These are phyloP conservation scores for Pecten maximus DNA, from an alignment of 2,888 invertebrate genomes.

Conservation along the genomic window DNA sequence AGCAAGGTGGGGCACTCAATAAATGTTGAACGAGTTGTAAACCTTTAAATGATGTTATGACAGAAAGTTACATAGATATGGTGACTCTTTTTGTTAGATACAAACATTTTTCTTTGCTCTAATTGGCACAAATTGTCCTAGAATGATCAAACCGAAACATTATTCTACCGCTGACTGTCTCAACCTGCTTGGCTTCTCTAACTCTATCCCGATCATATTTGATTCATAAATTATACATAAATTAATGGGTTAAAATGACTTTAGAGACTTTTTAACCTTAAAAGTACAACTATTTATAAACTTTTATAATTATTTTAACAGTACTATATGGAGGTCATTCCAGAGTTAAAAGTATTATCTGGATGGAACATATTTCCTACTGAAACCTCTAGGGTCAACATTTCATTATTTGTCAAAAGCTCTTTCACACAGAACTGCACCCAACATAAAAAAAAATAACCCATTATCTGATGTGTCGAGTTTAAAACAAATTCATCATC, in stretches of 20 bases:
- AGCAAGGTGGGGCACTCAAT: neutral
- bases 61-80: neutral
- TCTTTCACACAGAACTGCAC: neutral
- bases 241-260: no score
- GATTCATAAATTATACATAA: no score
- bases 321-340: no score
- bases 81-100: neutral
- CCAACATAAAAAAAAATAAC: neutral
- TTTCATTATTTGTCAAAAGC: neutral
- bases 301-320: no score
- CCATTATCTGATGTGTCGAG: neutral
- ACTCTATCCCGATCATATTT: no score
- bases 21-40: neutral
- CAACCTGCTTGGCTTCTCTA: no score
- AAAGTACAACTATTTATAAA: no score
- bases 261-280: no score
- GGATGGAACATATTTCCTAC: neutral
- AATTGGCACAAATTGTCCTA: neutral
- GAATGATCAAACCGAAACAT: neutral
- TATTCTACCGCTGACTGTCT: no score
- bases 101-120: neutral
- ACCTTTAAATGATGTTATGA: no score
- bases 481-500: neutral
- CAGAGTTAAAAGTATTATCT: neutral
- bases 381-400: neutral